These are phyloP conservation scores for Irena cyanogastra DNA, from an alignment of 2,113 vertebrate genomes.

Conservation along the genomic window DNA sequence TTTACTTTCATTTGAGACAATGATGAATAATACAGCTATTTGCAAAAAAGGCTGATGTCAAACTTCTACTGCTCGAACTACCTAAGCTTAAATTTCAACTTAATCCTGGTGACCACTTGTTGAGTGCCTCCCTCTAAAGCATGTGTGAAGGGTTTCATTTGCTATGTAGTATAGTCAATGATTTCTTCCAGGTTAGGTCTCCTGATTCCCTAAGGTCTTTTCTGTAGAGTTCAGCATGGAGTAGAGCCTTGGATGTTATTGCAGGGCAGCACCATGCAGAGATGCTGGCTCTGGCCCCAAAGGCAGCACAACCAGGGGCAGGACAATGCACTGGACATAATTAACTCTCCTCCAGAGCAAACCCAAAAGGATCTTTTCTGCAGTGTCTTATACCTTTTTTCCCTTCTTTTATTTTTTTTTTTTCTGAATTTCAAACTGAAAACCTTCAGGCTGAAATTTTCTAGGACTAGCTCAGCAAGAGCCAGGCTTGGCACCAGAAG, in stretches of 20 bases:
- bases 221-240: neutral
- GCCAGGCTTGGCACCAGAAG: neutral
- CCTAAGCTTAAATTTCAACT: neutral
- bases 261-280: neutral
- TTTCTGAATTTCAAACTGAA: neutral
- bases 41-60: neutral
- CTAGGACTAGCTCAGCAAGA: neutral
- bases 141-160: neutral
- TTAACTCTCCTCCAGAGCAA: neutral
- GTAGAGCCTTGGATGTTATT: neutral
- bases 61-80: neutral
- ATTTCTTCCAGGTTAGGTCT: neutral
- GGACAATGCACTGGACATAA: neutral
- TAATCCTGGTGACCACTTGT: neutral
- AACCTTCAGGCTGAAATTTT: neutral
- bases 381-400: neutral
- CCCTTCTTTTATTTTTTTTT: neutral
- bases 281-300: neutral
- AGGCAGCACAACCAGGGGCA: neutral
- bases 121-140: neutral
- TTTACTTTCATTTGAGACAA: neutral
- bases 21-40: neutral
- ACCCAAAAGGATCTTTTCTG: neutral
- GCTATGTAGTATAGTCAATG: neutral
- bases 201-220: neutral